Evolutionary conservation across 2,797 vertebrate genomes (phyloP).

Genomic region (Brotula barbata): DNA sequence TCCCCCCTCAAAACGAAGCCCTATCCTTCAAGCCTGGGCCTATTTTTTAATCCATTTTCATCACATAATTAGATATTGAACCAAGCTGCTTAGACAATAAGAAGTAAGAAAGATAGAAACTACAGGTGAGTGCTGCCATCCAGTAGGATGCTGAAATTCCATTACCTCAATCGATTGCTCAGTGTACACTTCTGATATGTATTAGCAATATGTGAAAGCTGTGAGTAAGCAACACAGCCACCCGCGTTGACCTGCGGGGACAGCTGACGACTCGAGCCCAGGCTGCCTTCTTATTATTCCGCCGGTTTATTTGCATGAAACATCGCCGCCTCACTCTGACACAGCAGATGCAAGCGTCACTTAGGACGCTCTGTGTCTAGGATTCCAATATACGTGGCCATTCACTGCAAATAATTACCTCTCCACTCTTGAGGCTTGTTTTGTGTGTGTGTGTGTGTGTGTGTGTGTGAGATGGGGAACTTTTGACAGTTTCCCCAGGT

Average conservation of each 20-base stretch:
- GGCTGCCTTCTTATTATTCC: conserved; percentile 7
- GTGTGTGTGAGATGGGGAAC: background rate
- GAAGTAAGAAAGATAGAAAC: conserved; percentile 45
- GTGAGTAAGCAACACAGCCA: background rate
- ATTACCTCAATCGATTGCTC: conserved; percentile 60
- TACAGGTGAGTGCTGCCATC: conserved; percentile 38
- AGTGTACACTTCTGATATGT: conserved; percentile 42
- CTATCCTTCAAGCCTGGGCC: conserved; percentile 27
- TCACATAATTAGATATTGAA: conserved; percentile 74
- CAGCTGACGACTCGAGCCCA: conserved; percentile 24
- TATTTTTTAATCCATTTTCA: conserved; percentile 55
- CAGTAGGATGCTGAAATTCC: conserved; percentile 51
- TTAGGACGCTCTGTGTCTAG: conserved; percentile 7
- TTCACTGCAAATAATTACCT: conserved; percentile 38
- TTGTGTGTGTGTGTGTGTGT: conserved; percentile 26
- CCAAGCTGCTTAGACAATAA: conserved; percentile 48
- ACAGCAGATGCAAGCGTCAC: conserved; percentile 10
- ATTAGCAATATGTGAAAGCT: conserved; percentile 36
- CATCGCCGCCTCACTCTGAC: conserved; percentile 6
- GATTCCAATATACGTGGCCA: conserved; percentile 6
- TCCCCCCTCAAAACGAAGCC: conserved; percentile 14
- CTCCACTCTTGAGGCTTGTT: conserved; percentile 4
- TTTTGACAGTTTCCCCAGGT: conserved; percentile 7
- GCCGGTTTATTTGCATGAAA: conserved; percentile 31
- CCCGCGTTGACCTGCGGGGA: conserved; percentile 19